Evolutionary conservation across 2,113 vertebrate genomes (phyloP).

Genomic region (Dissostichus mawsoni): DNA sequence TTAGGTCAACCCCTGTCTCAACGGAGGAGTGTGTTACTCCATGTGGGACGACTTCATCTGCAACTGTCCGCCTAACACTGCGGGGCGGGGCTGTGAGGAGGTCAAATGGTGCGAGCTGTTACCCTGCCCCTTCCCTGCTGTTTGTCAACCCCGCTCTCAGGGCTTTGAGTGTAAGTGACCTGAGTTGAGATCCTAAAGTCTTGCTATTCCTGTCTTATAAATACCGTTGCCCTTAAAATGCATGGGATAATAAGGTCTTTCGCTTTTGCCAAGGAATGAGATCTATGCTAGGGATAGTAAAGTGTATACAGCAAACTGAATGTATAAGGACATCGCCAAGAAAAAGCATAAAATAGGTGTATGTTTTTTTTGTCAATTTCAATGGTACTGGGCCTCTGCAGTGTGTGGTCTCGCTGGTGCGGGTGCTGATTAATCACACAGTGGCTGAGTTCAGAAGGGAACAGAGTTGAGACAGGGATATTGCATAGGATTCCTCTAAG

Average conservation of each 20-base stretch:
- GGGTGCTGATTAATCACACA: constrained; percentile 62
- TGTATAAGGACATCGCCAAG: neutral
- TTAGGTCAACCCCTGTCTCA: constrained; percentile 89
- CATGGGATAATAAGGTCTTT: neutral
- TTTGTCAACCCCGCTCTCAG: constrained; percentile 81
- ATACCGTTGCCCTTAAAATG: constrained; percentile 8
- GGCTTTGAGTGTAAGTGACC: constrained; percentile 93
- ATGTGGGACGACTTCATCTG: constrained; percentile 93
- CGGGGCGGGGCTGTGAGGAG: constrained; percentile 88
- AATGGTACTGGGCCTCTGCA: constrained; percentile 14
- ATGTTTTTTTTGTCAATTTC: neutral
- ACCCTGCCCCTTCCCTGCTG: constrained; percentile 86
- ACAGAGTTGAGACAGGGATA: constrained; percentile 54
- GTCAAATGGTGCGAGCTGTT: constrained; percentile 90
- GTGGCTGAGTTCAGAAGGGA: constrained; percentile 61
- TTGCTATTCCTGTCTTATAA: neutral
- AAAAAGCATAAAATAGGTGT: neutral
- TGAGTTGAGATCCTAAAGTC: neutral
- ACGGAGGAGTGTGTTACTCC: constrained; percentile 89
- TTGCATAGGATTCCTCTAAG: constrained; percentile 65
- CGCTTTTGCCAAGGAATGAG: neutral
- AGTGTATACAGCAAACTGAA: neutral
- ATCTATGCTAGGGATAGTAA: neutral
- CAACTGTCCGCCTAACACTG: constrained; percentile 88
- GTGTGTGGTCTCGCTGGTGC: neutral